Evolutionary conservation across 2,797 vertebrate genomes (phyloP).

Genomic region (Chromobotia macracanthus): DNA sequence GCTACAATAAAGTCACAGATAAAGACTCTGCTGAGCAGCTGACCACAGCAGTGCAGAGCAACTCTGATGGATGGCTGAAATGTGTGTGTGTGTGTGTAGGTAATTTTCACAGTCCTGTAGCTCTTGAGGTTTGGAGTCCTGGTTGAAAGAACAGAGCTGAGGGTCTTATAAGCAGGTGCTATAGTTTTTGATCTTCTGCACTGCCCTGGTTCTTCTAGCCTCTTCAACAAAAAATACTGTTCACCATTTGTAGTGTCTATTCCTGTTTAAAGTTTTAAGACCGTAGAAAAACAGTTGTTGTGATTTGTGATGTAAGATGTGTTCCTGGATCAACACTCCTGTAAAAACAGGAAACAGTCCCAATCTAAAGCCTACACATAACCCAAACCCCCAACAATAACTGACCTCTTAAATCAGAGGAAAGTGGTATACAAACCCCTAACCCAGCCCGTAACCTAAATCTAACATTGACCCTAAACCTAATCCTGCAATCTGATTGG

Average conservation of each 20-base stretch:
- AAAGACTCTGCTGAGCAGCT: background rate
- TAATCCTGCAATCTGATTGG: no score
- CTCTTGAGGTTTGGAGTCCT: no score
- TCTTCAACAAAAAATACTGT: background rate
- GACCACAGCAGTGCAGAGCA: slow-evolving; percentile 17
- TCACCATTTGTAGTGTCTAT: background rate
- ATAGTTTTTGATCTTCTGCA: background rate
- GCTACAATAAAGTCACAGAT: slow-evolving; percentile 7
- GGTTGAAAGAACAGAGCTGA: background rate
- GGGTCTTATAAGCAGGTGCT: background rate
- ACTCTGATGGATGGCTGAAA: background rate
- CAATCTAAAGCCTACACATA: no score
- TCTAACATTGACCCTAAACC: no score
- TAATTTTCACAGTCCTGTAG: background rate
- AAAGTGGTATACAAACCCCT: no score
- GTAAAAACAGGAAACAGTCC: no score
- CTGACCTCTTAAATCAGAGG: no score
- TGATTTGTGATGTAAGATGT: no score
- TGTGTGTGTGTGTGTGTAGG: slow-evolving; percentile 1
- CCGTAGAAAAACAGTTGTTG: no score
- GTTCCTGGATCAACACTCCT: no score
- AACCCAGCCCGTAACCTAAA: no score
- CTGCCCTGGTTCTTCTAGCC: background rate
- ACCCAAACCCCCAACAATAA: no score
- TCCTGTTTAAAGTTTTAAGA: background rate